Percentiles rank a stretch among this genome's conserved stretches.
phyloP scores from a whole-genome alignment of 2,888 invertebrate species.

The Cyaniris semiargus region DNA sequence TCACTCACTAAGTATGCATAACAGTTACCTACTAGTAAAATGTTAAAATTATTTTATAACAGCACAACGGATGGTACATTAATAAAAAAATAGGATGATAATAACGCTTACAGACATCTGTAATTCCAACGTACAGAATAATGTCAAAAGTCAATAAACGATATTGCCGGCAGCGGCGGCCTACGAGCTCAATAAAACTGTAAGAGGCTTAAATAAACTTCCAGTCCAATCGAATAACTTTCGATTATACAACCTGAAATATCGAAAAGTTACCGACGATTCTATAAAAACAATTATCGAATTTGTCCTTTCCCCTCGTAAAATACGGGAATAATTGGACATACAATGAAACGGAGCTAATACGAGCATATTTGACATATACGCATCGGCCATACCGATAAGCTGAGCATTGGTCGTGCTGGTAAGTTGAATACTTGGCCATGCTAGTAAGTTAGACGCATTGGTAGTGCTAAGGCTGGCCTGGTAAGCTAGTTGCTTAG shows the following conservation, averaged over 20 bases:
- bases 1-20: too few species aligned
- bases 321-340: background rate
- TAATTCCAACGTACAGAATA: slow-evolving; percentile 13
- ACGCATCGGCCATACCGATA: slow-evolving; percentile 44
- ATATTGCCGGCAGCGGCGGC: background rate
- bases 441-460: background rate
- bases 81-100: background rate
- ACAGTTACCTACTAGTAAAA: too few species aligned
- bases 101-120: background rate
- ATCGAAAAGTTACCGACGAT: slow-evolving; percentile 14
- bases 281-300: background rate
- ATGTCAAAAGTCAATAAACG: slow-evolving; percentile 5
- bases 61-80: background rate
- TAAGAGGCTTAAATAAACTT: slow-evolving; percentile 17
- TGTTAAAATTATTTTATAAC: background rate
- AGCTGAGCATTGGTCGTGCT: slow-evolving; percentile 47
- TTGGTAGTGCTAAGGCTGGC: too few species aligned
- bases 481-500: background rate
- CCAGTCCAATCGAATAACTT: slow-evolving; percentile 9
- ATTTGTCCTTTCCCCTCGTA: background rate
- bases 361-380: slow-evolving; percentile 43
- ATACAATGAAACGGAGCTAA: slow-evolving; percentile 33
- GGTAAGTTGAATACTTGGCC: slow-evolving; percentile 8
- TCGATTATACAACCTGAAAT: slow-evolving; percentile 6
- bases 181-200: slow-evolving; percentile 9